Base-by-base conservation (phyloP, 2,797 vertebrate genomes). In the Myotis vivesi region DNA sequence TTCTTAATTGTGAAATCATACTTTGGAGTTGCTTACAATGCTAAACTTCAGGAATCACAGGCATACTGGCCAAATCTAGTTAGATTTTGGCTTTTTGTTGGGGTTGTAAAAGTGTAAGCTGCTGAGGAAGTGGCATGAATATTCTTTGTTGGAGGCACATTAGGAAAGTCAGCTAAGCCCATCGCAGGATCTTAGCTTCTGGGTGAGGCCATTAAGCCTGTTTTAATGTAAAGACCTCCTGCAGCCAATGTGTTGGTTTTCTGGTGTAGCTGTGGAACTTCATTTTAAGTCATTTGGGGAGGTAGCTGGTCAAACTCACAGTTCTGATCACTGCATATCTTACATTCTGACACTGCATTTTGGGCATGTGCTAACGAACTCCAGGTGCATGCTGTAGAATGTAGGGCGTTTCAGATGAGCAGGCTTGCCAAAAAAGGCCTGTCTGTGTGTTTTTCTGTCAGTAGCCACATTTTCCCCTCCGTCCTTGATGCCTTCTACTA, bases 311-410 rank as follows among this genome's bases (percentile, higher is more conserved):
- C 25, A 72, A 33, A 77, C 3, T 22, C 11, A 8, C 12, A 9
- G 3, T 11, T 93, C 25, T 53, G 30, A 53, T 33, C 36, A 44
- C 38, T 53, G 33, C 10, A 16, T 16, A 13, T 38, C 30, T 46
- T 57, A 49, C 1, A 6, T 33, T 73, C 53, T 41, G 33, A 19
- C 80, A 6, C 66, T 76, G 7, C 28, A 25, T 23, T 1, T 20
- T 25, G 30, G 38, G 25, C 28, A 3, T 51, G 12, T 30, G 17
- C 59, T 49, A 71, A 33, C 33, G 49, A 15, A 81, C 23, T 20
- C 89, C 71, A 22, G 2, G 17, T 23, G 3, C 0, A 0, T 23
- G 55, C 46, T 55, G 0, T 12, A 8, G 51, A 38, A 23, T 8
- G 41, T 9, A 6, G 57, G 28, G 23, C 16, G 10, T 51, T 51